Evolutionary conservation across 2,888 invertebrate species (phyloP).

Genomic region (Tipula lateralis): DNA sequence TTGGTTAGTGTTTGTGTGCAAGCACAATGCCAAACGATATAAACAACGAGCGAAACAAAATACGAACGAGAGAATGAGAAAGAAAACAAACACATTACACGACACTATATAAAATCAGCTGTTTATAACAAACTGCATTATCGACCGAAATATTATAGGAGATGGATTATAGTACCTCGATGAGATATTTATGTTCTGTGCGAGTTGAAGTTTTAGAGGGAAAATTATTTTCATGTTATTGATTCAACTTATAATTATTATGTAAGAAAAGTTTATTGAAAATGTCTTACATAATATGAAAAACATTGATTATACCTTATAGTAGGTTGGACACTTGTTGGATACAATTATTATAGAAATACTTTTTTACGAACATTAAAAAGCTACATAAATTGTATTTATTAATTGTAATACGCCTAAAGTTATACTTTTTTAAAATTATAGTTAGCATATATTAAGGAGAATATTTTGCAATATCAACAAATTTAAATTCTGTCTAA

Average conservation of each 20-base stretch:
- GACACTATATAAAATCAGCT: background rate
- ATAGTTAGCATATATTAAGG: no score
- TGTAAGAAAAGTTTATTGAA: background rate
- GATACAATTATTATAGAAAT: no score
- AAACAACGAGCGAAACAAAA: background rate
- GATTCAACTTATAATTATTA: background rate
- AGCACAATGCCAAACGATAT: background rate
- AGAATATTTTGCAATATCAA: no score
- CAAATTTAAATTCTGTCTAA: no score
- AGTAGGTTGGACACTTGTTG: no score
- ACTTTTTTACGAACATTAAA: no score
- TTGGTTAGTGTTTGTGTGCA: background rate
- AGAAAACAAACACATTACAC: background rate
- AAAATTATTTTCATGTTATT: background rate
- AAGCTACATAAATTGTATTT: no score
- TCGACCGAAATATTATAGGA: background rate
- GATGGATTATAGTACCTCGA: background rate
- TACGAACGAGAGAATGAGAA: background rate
- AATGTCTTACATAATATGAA: no score
- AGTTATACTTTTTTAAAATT: no score
- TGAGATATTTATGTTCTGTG: background rate
- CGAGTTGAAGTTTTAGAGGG: background rate
- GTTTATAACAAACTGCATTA: background rate
- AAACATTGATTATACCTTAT: no score
- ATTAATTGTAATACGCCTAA: no score